Conservation (phyloP, 2,888 invertebrate species). For the Horisme vitalbata region DNA sequence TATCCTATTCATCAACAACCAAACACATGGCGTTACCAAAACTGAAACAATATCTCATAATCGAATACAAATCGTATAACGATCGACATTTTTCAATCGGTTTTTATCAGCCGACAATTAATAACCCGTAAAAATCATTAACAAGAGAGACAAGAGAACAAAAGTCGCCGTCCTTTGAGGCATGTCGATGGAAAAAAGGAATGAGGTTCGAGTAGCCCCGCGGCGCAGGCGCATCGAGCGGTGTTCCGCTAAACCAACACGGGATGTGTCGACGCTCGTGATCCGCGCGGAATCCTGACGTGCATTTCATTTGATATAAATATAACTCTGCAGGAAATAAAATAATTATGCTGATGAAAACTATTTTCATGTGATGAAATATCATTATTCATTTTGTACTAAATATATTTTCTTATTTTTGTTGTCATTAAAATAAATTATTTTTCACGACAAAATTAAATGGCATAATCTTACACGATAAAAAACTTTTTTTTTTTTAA, state of each 20-base stretch:
- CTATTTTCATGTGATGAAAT: too few relatives aligned
- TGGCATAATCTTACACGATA: too few relatives aligned
- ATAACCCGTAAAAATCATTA: slow-evolving; percentile 82
- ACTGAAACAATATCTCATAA: slow-evolving; percentile 32
- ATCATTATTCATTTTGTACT: too few relatives aligned
- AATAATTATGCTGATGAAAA: too few relatives aligned
- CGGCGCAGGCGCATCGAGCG: slow-evolving; percentile 48
- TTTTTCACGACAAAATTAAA: too few relatives aligned
- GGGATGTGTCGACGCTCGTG: slow-evolving; percentile 66
- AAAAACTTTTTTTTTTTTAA: too few relatives aligned
- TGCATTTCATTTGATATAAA: neutral
- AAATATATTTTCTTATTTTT: too few relatives aligned
- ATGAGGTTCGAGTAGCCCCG: slow-evolving; percentile 57
- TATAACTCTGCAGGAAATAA: neutral
- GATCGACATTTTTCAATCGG: slow-evolving; percentile 72
- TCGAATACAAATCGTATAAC: slow-evolving; percentile 36
- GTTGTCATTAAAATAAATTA: too few relatives aligned
- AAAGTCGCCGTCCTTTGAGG: slow-evolving; percentile 79
- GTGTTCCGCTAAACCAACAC: slow-evolving; percentile 67
- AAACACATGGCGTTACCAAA: neutral
- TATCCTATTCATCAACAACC: neutral
- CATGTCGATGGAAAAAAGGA: slow-evolving; percentile 59
- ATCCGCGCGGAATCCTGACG: slow-evolving; percentile 46
- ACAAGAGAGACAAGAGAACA: slow-evolving; percentile 77
- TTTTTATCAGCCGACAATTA: slow-evolving; percentile 75